Percentiles rank a stretch among this genome's conserved stretches.
These are phyloP conservation scores for Indicator indicator DNA, from an alignment of 2,113 vertebrate species.

Conservation along the genomic window DNA sequence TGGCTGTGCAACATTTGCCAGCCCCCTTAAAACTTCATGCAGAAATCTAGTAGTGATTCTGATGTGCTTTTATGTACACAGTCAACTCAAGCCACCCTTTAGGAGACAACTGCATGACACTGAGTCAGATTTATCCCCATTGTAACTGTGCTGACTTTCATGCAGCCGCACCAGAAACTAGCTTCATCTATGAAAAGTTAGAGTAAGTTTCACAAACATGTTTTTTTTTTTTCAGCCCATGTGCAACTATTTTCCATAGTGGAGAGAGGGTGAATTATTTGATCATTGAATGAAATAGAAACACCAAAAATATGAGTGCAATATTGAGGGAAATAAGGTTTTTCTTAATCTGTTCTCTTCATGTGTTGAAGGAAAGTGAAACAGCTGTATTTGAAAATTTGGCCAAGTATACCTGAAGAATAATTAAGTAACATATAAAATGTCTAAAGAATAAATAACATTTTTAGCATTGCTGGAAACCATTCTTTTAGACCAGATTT, in stretches of 20 bases:
- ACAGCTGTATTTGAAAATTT: background rate
- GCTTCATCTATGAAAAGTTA: background rate
- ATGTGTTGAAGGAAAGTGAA: background rate
- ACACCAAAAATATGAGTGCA: background rate
- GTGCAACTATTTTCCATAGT: background rate
- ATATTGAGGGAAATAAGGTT: background rate
- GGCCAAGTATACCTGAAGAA: background rate
- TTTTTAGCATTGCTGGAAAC: background rate
- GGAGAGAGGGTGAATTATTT: background rate
- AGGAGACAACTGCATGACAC: background rate
- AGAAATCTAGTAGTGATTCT: constrained; percentile 13
- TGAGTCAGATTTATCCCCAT: background rate
- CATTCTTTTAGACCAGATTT: background rate
- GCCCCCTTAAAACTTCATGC: background rate
- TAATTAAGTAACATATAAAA: background rate
- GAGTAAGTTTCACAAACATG: background rate
- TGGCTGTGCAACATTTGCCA: background rate
- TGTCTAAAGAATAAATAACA: background rate
- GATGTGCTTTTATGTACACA: constrained; percentile 1
- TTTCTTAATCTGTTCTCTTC: background rate
- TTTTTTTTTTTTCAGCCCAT: background rate
- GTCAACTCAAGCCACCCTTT: background rate
- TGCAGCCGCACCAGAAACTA: background rate
- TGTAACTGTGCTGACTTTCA: background rate
- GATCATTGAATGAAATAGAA: background rate